Evolutionary conservation across 2,888 invertebrate genomes (phyloP), one percentile per base, ranked within the genome.

Genomic region (Seladonia tumulorum): DNA sequence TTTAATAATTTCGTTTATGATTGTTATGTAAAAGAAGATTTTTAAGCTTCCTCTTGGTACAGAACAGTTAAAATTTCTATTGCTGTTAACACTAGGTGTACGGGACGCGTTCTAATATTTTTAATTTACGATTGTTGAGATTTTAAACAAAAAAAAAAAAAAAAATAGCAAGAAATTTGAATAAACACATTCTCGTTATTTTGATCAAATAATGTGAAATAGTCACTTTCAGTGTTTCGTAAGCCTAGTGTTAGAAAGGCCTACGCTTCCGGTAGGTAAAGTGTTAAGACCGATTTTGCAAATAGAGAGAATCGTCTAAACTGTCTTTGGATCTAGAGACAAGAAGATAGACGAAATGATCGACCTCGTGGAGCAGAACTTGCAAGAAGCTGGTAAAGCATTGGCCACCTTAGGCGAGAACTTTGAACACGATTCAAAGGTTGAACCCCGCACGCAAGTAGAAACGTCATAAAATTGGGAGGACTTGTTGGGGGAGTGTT

Each of bases 391-490:
- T n/a, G 90, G 91, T 73, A 93, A 92, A 88, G 91, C 92, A 39
- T 87, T 94, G 87, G 91, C 91, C 47, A 90, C 87, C 76, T 90
- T 94, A 79, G 90, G 92, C 72, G 93, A 93, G 75, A 94, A 94
- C 86, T 92, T 93, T 89, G 94, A 94, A 83, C 93, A 94, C 76
- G 94, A 94, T 86, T 90, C 93, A 91, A 94, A 94, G 93, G 94
- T 94, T 93, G 92, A 93, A 76, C 81, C 86, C 76, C 47, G 84
- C 75, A 89, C 79, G 82, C 86, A 89, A 89, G 71, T 89, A 87
- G 76, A 87, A 87, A 76, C 79, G 49, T 85, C 83, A 74, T 88
- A 82, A 85, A 85, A 89, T 79, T 86, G 79, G 82, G 81, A 86
- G 70, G 14, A 82, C 72, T n/a, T 22, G 8, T 78, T 75, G 76